Base-by-base conservation (phyloP, 2,113 vertebrate species). In the Phyllopteryx taeniolatus region DNA sequence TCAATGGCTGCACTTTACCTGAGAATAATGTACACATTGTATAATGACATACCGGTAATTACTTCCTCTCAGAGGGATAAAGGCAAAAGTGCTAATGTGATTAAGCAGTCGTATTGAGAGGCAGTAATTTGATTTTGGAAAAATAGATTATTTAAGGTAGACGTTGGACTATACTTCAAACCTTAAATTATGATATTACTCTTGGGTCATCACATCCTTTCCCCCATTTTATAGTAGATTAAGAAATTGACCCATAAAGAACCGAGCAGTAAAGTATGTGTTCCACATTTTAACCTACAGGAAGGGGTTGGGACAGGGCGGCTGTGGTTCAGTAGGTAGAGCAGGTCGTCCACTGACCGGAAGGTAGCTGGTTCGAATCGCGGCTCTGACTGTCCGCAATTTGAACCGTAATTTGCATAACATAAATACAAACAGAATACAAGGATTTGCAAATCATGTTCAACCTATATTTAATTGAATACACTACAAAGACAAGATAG, bases 31-130 rank as follows among this genome's bases (percentile, higher is more conserved):
- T 54, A 44, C 77, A 81, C 47, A 46, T 73, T 44, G 80, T 68
- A 79, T 77, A 87, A 86, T 83, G 75, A 71, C 73, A 65, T 86
- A 39, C 35, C 6, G 35, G 35, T 39, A 81, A 91, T 87, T 73
- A 68, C 75, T 89, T 92, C 89, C 83, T 70, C 68, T 84, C 81
- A 67, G 79, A 31, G 67, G 81, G 86, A 87, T 85, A 76, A 79
- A 83, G 84, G 78, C 53, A 72, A 79, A 85, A 76, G 57, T 75
- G 75, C 77, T 86, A 90, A 91, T 63, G 3, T 79, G 75, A 90
- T 91, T 90, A 89, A 9, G 76, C 27, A 59, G 76, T 83, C 73
- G 81, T 83, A 68, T 74, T 70, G 84, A 85, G 83, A 82, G 77
- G 71, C 76, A 33, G 62, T 88, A 85, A 91, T 87, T 74, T 80